A percentile compares a stretch with the other conserved stretches of the same genome.
These are phyloP conservation scores for Puntigrus tetrazona DNA, from an alignment of 2,113 vertebrate genomes.

Conservation along the genomic window DNA sequence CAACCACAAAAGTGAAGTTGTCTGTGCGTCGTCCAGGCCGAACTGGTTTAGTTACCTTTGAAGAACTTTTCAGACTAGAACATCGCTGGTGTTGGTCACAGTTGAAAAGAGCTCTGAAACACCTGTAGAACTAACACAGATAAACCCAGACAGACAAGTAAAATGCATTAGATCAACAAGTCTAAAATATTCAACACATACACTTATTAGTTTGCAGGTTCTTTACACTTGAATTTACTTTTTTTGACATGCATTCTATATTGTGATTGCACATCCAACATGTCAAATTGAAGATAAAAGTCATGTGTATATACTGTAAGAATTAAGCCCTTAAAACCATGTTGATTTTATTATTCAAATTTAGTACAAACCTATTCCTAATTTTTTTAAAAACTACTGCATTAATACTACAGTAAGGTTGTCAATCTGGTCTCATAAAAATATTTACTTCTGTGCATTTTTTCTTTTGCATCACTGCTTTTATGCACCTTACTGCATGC, in stretches of 20 bases:
- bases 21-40: constrained; percentile 46
- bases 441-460: too few species aligned
- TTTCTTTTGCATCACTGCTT: too few species aligned
- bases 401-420: too few species aligned
- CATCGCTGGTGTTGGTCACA: constrained; percentile 61
- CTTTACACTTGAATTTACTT: neutral
- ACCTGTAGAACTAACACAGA: constrained; percentile 79
- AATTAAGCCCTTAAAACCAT: neutral
- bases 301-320: too few species aligned
- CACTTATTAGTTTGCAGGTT: neutral
- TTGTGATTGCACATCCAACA: neutral
- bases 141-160: constrained; percentile 16
- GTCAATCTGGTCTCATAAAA: too few species aligned
- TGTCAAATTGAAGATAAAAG: too few species aligned
- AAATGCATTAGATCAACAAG: neutral
- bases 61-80: constrained; percentile 69
- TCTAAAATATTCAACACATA: neutral
- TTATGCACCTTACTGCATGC: too few species aligned
- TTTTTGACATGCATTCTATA: neutral
- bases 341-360: neutral
- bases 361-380: neutral
- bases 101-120: constrained; percentile 73
- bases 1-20: constrained; percentile 64
- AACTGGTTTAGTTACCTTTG: constrained; percentile 65
- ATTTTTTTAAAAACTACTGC: too few species aligned